phyloP scores from a whole-genome alignment of 2,797 vertebrate species.

The Tamandua tetradactyla region DNA sequence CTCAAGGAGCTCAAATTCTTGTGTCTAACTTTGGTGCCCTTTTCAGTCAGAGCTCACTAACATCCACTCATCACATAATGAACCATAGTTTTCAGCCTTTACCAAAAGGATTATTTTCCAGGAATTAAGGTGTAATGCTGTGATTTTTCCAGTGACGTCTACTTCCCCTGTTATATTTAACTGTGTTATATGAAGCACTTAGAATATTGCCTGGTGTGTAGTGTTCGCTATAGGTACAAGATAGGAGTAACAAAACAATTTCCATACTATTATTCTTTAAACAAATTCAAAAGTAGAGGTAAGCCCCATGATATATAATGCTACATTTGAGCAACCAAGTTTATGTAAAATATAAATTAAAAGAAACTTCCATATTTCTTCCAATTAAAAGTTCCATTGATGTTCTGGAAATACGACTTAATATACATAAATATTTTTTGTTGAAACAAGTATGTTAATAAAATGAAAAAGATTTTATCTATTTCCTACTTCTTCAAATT shows the following conservation, averaged over 20 bases:
- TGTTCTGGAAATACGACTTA: conserved; percentile 53
- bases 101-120: conserved; percentile 3
- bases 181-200: neutral
- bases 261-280: conserved; percentile 4
- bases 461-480: conserved; percentile 58
- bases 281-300: conserved; percentile 19
- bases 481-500: conserved; percentile 48
- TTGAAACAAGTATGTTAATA: conserved; percentile 44
- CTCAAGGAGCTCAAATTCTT: neutral
- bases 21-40: neutral
- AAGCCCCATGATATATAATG: conserved; percentile 6
- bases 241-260: neutral
- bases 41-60: neutral
- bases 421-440: conserved; percentile 58
- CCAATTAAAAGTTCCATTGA: conserved; percentile 29
- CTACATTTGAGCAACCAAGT: conserved; percentile 2
- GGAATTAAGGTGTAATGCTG: neutral
- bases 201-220: neutral
- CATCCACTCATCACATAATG: neutral
- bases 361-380: conserved; percentile 53
- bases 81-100: conserved; percentile 19
- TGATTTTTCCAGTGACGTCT: conserved; percentile 10
- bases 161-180: conserved; percentile 14
- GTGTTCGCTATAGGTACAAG: neutral
- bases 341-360: conserved; percentile 37